Base-by-base conservation (phyloP, 2,113 vertebrate genomes). In the Muntiacus muntjak region DNA sequence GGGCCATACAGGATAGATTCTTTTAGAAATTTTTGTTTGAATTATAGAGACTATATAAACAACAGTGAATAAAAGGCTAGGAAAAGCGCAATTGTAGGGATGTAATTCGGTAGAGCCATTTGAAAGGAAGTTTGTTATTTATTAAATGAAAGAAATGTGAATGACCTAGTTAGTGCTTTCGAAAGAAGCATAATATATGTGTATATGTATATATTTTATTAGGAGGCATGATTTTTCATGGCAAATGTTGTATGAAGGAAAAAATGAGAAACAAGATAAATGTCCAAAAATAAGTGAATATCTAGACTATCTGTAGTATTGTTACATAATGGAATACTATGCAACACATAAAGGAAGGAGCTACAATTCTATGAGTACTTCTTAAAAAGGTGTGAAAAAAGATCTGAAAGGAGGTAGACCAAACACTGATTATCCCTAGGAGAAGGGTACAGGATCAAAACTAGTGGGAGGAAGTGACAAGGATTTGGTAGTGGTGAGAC, bases 1-100 rank as follows among this genome's bases (percentile, higher is more conserved):
- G 60, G 14, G 17, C 50, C 93, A 47, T 97, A 52, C 5, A 21
- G 19, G 7, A 83, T 74, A 92, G 47, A 83, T 91, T 94, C 30
- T 85, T 95, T 81, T 88, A 92, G 62, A 62, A 45, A 92, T 58
- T 92, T 96, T 94, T 78, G 2, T 95, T 97, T 89, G 55, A 93
- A 97, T 91, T 93, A n/a, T 9, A 60, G 58, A 90, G 28, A 78
- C 19, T 50, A 1, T 71, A 17, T 82, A 96, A 87, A 89, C 54
- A 90, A 10, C 58, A 91, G 64, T 81, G 47, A 79, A 71, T 55
- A 87, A 93, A 84, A 79, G n/a, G 12, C 58, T 67, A 40, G 40
- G 57, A 87, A 93, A 95, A 79, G 45, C 14, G 81, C 58, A 79
- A 0, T 86, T 96, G 28, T 81, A 47, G 45, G 52, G 71, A 71